Evolutionary conservation across 2,113 vertebrate species (phyloP).

Genomic region (Ceyx margarethae): DNA sequence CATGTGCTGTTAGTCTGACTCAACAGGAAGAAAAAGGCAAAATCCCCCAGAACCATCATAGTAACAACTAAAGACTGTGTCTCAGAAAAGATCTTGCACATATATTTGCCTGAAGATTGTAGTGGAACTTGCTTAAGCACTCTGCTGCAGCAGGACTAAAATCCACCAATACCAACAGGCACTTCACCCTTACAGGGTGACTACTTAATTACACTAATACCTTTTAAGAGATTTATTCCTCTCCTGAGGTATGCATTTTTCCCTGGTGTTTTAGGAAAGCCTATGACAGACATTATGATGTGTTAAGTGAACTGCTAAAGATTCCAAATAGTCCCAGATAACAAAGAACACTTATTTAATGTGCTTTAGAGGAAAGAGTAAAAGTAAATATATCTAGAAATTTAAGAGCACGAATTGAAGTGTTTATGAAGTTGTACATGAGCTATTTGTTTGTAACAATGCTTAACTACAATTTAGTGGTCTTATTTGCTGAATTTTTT

Average conservation of each 20-base stretch:
- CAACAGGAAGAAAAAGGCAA: neutral
- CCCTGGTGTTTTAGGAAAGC: constrained; percentile 24
- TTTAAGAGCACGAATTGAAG: constrained; percentile 27
- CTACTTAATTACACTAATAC: constrained; percentile 1
- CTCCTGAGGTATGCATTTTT: constrained; percentile 27
- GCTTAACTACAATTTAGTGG: neutral
- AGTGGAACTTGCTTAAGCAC: neutral
- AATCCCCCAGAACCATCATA: neutral
- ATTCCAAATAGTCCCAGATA: constrained; percentile 15
- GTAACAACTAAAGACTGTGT: neutral
- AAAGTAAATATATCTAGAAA: constrained; percentile 53
- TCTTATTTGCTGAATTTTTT: neutral
- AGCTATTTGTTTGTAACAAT: constrained; percentile 14
- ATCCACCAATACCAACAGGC: neutral
- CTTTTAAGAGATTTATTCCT: constrained; percentile 35
- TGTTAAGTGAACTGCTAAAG: constrained; percentile 37
- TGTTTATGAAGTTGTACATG: constrained; percentile 39
- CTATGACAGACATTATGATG: constrained; percentile 12
- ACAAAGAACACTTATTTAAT: constrained; percentile 43
- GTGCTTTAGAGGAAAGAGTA: constrained; percentile 4
- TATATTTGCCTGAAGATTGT: neutral
- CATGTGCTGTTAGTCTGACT: neutral
- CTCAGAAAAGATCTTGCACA: neutral
- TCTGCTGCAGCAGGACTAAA: neutral
- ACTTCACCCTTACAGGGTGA: constrained; percentile 16